Base-by-base conservation (phyloP, 2,113 vertebrate genomes). In the Peucedramus taeniatus region DNA sequence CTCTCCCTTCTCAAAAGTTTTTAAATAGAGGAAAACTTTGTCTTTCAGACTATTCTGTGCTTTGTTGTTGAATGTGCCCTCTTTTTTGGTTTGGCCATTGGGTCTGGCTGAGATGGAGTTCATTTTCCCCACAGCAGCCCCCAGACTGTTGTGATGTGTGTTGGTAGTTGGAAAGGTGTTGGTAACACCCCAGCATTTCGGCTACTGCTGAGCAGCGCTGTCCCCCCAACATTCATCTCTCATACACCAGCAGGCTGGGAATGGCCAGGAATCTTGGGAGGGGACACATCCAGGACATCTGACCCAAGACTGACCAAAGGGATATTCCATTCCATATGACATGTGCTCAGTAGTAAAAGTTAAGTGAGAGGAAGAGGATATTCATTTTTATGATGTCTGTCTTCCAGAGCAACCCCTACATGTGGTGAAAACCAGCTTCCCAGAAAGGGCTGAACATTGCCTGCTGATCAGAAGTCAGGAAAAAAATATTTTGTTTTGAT, bases 191-290 rank as follows among this genome's bases (percentile, higher is more conserved):
- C 11, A 4, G 21, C 2, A 26, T 31, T 71, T 15, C 1, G 2
- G 31, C 21, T 42, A 1, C 23, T 17, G 24, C 49, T 56, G 17
- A n/a, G n/a, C 30, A 35, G n/a, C 0, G 0, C 24, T 39, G 23
- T 28, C 9, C 13, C 15, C 35, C 7, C 49, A 35, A 0, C 13
- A 3, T 7, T 42, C 24, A 53, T 6, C 49, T 40, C 47, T 14
- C 30, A 61, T 10, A 28, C 7, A 20, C 8, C 15, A 28, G 13
- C 3, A 13, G 12, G 13, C 24, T 47, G 35, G n/a, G 26, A 49
- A 47, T 8, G 13, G 16, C 30, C 16, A 56, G 56, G 26, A 12
- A 12, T 12, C 40, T 8, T 49, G 42, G 42, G 21, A 63, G 11
- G 17, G 11, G 6, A 49, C 20, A n/a, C 19, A n/a, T 19, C 24